Evolutionary conservation across 2,888 invertebrate genomes (phyloP).

Genomic region (Nymphalis polychloros): DNA sequence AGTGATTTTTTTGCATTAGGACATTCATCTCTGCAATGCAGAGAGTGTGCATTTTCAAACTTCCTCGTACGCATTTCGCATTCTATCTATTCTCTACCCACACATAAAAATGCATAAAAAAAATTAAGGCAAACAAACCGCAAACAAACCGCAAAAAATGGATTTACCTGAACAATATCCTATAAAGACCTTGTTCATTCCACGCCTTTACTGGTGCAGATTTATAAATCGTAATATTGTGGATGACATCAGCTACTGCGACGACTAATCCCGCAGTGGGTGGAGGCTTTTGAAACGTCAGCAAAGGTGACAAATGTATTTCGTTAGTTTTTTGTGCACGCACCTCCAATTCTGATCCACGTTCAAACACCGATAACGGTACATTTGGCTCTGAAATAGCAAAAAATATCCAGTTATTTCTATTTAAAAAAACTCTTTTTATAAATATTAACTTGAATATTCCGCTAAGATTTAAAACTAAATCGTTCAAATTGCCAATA

Average conservation of each 20-base stretch:
- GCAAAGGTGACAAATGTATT: conserved; percentile 51
- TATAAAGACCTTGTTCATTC: conserved; percentile 68
- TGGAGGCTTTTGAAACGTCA: conserved; percentile 47
- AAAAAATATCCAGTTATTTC: not conserved
- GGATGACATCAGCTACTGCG: conserved; percentile 57
- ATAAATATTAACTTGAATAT: no score
- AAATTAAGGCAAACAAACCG: no score
- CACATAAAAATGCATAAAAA: no score
- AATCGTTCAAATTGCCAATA: no score
- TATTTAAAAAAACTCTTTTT: no score
- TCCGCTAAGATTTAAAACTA: no score
- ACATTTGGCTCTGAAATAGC: conserved; percentile 62
- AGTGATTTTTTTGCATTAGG: no score
- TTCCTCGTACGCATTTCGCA: no score
- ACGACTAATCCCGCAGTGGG: conserved; percentile 60
- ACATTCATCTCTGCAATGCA: no score
- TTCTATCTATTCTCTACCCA: no score
- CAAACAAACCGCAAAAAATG: not conserved
- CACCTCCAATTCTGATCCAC: conserved; percentile 66
- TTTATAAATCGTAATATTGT: conserved; percentile 58
- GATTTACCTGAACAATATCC: conserved; percentile 67
- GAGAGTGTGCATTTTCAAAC: no score
- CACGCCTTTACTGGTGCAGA: conserved; percentile 61
- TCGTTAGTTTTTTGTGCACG: conserved; percentile 63
- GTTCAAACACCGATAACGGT: conserved; percentile 63